Evolutionary conservation across 2,113 vertebrate species (phyloP), one percentile per base, ranked within the genome.

Genomic region (Pardalotus punctatus): DNA sequence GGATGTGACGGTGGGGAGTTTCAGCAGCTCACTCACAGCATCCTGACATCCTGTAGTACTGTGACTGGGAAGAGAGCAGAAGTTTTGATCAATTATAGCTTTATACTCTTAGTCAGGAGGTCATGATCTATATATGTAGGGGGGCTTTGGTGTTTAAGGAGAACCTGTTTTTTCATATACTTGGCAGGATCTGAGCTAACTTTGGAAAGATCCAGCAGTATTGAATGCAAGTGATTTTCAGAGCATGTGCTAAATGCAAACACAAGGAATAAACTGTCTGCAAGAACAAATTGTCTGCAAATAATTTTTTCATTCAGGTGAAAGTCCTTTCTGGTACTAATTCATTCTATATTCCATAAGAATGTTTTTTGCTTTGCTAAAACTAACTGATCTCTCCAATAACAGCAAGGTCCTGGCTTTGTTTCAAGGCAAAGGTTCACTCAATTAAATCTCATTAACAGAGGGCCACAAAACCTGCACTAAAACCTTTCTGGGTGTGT

Each of bases 371-470:
- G 11, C 4, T 80, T 94, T 92, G 48, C 57, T 78, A 45, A 50
- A 90, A 81, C 78, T 60, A 64, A 38, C 42, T 54, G 38, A 22
- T 29, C 33, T 90, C n/a, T 81, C 69, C 61, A 81, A 77, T 42
- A 84, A 69, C 56, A 70, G 65, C 58, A 53, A 79, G 62, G 64
- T 95, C 20, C 69, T 93, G 73, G 58, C 78, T 83, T 77, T 88
- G 42, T 77, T 94, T 91, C 79, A 92, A 93, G 53, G 53, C 47
- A 86, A 89, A 78, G 19, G 66, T 81, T 92, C 79, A 16, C 31
- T 64, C 85, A 85, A 56, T 95, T 94, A 93, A 93, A 89, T 95
- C 69, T 67, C 62, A 74, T 93, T 84, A 96, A 69, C 43, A 85
- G 40, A 94, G 81, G 19, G 76, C 73, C 83, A 84, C 76, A 90